These are phyloP conservation scores for Oryzias celebensis DNA, from an alignment of 2,113 vertebrate species.

Conservation along the genomic window DNA sequence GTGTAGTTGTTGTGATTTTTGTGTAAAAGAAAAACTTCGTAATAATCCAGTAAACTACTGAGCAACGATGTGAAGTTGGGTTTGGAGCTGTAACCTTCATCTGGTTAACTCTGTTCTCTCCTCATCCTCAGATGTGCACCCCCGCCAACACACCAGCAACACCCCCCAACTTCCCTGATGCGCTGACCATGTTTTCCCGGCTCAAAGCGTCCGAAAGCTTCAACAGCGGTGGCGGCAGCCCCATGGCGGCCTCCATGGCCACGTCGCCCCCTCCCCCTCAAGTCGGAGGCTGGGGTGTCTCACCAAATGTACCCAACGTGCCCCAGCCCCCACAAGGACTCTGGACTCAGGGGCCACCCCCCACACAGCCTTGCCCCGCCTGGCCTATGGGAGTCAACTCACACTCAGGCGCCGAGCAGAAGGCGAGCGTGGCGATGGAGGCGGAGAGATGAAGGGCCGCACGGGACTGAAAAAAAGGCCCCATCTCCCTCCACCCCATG, in stretches of 20 bases:
- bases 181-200: constrained; percentile 96
- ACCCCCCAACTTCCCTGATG: constrained; percentile 94
- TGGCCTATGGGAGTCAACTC: constrained; percentile 82
- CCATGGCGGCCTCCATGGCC: constrained; percentile 84
- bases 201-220: constrained; percentile 94
- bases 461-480: constrained; percentile 38
- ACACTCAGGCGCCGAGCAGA: constrained; percentile 84
- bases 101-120: not conserved
- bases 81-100: too few species aligned
- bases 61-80: too few species aligned
- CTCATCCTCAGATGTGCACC: constrained; percentile 89
- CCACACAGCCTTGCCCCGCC: constrained; percentile 79
- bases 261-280: constrained; percentile 87
- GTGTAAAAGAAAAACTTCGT: too few species aligned
- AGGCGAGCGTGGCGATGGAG: constrained; percentile 92
- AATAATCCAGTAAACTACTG: too few species aligned
- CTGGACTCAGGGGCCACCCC: constrained; percentile 86
- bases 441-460: constrained; percentile 92
- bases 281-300: constrained; percentile 78
- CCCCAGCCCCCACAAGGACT: constrained; percentile 79
- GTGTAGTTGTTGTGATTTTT: too few species aligned
- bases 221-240: constrained; percentile 79
- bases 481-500: not conserved
- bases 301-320: constrained; percentile 76
- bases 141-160: constrained; percentile 97